Evolutionary conservation across 2,113 vertebrate genomes (phyloP).

Genomic region (Trogon surrucura): DNA sequence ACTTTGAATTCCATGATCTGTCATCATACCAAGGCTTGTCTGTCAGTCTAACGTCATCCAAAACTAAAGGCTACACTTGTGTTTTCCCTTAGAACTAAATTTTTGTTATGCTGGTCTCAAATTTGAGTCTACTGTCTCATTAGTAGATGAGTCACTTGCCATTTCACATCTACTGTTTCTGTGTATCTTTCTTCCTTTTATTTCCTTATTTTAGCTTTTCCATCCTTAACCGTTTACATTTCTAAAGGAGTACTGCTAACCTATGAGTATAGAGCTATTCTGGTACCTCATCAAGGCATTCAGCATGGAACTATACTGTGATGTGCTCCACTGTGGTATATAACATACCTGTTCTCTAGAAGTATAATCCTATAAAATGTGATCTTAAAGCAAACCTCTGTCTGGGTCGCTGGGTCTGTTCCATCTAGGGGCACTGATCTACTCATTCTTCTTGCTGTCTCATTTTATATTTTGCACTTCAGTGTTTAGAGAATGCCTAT

Average conservation of each 20-base stretch:
- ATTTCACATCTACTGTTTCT: not conserved
- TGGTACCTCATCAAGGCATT: not conserved
- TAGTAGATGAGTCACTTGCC: not conserved
- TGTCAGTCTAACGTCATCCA: not conserved
- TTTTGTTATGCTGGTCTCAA: not conserved
- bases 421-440: not conserved
- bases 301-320: not conserved
- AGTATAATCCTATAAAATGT: not conserved
- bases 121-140: not conserved
- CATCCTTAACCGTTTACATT: not conserved
- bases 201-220: not conserved
- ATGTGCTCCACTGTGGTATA: rapidly evolving
- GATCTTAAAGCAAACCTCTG: not conserved
- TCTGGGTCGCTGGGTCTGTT: not conserved
- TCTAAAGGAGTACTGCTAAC: not conserved
- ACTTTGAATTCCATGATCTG: not conserved
- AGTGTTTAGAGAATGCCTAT: not conserved
- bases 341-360: not conserved
- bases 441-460: not conserved
- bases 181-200: not conserved
- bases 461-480: not conserved
- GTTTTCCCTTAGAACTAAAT: not conserved
- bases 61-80: not conserved
- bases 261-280: not conserved
- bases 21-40: not conserved